These are phyloP conservation scores for Agapostemon virescens DNA, from an alignment of 2,888 invertebrate genomes.

Conservation along the genomic window DNA sequence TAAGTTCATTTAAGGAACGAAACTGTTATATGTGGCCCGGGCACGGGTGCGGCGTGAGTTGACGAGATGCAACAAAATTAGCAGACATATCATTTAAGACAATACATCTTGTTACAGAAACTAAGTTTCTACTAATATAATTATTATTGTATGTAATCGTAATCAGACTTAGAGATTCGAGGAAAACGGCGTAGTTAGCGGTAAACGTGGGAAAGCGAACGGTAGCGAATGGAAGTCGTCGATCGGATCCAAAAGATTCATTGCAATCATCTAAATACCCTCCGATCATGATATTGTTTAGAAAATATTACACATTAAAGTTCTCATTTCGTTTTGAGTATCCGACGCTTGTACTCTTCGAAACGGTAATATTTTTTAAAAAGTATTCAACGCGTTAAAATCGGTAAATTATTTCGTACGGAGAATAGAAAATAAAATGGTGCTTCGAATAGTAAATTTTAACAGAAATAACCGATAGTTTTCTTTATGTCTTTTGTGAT, in stretches of 20 bases:
- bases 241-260: constrained; percentile 54
- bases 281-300: not conserved
- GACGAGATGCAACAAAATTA: constrained; percentile 74
- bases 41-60: constrained; percentile 66
- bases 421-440: not conserved
- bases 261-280: not conserved
- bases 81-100: constrained; percentile 81
- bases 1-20: constrained; percentile 74
- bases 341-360: no score
- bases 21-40: constrained; percentile 74
- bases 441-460: not conserved
- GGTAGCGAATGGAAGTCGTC: not conserved
- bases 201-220: constrained; percentile 16
- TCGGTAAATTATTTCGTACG: not conserved
- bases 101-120: constrained; percentile 79
- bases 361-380: no score
- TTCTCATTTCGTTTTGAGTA: no score
- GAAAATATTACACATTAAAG: not conserved
- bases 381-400: no score
- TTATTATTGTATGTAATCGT: constrained; percentile 75
- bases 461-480: not conserved
- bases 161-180: constrained; percentile 67
- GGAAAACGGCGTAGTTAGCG: constrained; percentile 56
- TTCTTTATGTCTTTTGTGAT: not conserved
- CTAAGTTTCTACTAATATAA: constrained; percentile 79